Evolutionary conservation across 2,888 invertebrate genomes (phyloP), one percentile per base, ranked within the genome.

Genomic region (Lasioglossum oenotherae): DNA sequence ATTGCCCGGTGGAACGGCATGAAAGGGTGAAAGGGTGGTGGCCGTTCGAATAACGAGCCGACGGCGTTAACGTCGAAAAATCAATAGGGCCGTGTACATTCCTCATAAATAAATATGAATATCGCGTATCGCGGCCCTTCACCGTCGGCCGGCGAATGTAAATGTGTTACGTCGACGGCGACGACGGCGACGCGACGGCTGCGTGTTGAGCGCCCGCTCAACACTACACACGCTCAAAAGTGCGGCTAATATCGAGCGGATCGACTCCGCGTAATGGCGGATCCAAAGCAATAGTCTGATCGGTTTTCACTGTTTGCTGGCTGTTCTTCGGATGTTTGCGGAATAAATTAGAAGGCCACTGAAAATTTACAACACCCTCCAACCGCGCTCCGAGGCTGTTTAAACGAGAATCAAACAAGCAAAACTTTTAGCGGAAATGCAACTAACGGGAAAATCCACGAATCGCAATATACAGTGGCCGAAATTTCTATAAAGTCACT

Each of bases 71-170:
- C 84, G 84, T 85, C 84, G 89, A 91, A 92, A 92, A 92, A 92
- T 92, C 92, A 90, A 92, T 92, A 92, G 87, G 79, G 78, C 64
- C 78, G 87, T 77, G 77, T 79, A 74, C 89, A 84, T 88, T 89
- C 88, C 89, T 79, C 91, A 90, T 92, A 90, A 92, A 92, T 92
- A 92, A 92, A 90, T 92, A 89, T 89, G 89, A 91, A 92, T 91
- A 90, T 91, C 87, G 87, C 89, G 78, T 87, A 75, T 64, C 60
- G 60, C 35, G 38, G 53, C 67, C 35, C 74, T 53, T 57, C 41
- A 14, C 27, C 44, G 31, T 64, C 78, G 71, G 49, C 72, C 74
- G 83, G 81, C 79, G 78, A 83, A 74, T 73, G 80, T 84, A 84
- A 88, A 88, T 86, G 78, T 82, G 88, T 84, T 88, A 88, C 77